Percentiles rank a stretch among this genome's conserved stretches.
Evolutionary conservation across 1,140 invertebrate species (phyloP).

Genomic region (Drosophila ficusphila): DNA sequence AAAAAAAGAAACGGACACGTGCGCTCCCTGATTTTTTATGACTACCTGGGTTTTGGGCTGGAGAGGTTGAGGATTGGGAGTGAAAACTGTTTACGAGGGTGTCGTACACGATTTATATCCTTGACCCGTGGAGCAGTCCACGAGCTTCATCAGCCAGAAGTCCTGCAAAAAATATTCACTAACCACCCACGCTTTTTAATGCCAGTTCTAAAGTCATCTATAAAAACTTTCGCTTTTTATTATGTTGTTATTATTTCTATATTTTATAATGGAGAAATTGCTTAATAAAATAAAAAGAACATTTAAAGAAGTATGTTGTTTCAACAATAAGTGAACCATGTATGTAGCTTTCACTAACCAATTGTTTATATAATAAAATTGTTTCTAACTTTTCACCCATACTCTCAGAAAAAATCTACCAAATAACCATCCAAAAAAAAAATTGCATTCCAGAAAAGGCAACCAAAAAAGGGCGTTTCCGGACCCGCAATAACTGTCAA

Average conservation of each 20-base stretch:
- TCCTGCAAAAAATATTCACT: constrained; percentile 19
- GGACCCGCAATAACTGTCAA: constrained; percentile 70
- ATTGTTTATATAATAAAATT: background rate
- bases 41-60: constrained; percentile 6
- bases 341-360: no score
- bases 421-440: constrained; percentile 7
- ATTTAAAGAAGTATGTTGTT: no score
- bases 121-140: constrained; percentile 35
- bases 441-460: constrained; percentile 62
- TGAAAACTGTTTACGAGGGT: constrained; percentile 37
- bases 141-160: constrained; percentile 23
- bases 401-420: constrained; percentile 2
- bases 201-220: no score
- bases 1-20: constrained; percentile 56
- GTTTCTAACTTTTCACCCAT: background rate
- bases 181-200: constrained; percentile 7
- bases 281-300: no score
- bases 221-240: no score
- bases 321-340: no score
- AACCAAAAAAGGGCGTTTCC: constrained; percentile 72
- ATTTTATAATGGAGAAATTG: no score
- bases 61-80: background rate
- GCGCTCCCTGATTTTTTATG: constrained; percentile 58
- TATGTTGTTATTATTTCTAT: no score
- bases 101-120: constrained; percentile 46